Conservation (phyloP, 2,888 invertebrate species). For the Xestia ashworthii region DNA sequence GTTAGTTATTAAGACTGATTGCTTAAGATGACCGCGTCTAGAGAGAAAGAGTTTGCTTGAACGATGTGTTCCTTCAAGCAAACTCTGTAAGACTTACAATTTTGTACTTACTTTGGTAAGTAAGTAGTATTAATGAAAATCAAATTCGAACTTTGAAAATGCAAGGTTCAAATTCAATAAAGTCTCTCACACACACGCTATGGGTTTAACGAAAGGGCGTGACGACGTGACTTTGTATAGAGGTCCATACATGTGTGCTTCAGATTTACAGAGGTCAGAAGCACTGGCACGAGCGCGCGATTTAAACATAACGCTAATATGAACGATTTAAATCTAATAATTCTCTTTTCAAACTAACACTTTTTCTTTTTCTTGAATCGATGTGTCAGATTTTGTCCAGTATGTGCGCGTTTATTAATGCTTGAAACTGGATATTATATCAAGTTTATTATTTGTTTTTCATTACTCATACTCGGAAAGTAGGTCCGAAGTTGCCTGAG, state of each 20-base stretch:
- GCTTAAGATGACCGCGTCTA: not conserved
- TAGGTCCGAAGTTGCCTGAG: too few species aligned
- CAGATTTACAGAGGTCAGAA: constrained; percentile 62
- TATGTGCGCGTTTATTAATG: not conserved
- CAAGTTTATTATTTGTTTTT: not conserved
- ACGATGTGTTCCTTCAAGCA: too few species aligned
- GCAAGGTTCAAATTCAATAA: constrained; percentile 47
- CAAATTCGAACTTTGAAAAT: not conserved
- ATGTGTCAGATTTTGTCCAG: not conserved
- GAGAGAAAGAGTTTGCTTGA: not conserved
- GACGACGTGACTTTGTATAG: constrained; percentile 62
- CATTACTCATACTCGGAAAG: too few species aligned
- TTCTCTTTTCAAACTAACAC: not conserved
- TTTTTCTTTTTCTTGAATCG: not conserved
- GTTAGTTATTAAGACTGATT: not conserved
- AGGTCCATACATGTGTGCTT: constrained; percentile 56
- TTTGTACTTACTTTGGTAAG: not conserved
- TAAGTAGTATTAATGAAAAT: not conserved
- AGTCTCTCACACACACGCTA: constrained; percentile 32
- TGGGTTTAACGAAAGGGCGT: constrained; percentile 40
- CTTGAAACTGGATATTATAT: not conserved
- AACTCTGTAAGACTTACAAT: not conserved
- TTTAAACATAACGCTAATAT: not conserved
- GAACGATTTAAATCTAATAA: not conserved
- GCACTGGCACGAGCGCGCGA: not conserved